Evolutionary conservation across 2,797 vertebrate genomes (phyloP).

Genomic region (Gobionotothen gibberifrons): DNA sequence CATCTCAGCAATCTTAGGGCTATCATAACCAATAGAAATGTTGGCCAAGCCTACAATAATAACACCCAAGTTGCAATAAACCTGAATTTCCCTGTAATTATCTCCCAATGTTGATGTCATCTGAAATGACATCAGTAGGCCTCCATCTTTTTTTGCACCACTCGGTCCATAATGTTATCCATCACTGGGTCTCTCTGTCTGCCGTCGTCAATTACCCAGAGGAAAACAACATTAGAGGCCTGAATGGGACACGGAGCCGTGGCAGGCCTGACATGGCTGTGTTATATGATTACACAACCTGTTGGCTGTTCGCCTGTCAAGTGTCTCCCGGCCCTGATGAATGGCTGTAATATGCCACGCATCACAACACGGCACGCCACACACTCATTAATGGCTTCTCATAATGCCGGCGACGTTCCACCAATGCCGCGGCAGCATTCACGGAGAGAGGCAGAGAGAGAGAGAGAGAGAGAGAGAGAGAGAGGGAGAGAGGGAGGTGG

Average conservation of each 20-base stretch:
- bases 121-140: slow-evolving; percentile 67
- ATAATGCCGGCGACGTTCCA: slow-evolving; percentile 70
- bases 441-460: slow-evolving; percentile 12
- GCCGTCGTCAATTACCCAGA: slow-evolving; percentile 79
- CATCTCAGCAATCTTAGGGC: background rate
- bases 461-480: background rate
- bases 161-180: slow-evolving; percentile 74
- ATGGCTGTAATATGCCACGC: slow-evolving; percentile 85
- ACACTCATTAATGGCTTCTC: slow-evolving; percentile 79
- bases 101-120: slow-evolving; percentile 53
- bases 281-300: slow-evolving; percentile 87
- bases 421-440: slow-evolving; percentile 57
- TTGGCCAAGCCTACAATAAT: background rate
- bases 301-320: slow-evolving; percentile 85
- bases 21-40: slow-evolving; percentile 11
- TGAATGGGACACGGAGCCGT: slow-evolving; percentile 77
- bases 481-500: slow-evolving; percentile 14
- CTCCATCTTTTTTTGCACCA: slow-evolving; percentile 68
- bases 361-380: slow-evolving; percentile 78
- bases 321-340: slow-evolving; percentile 83
- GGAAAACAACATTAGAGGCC: slow-evolving; percentile 83
- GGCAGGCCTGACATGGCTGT: slow-evolving; percentile 81
- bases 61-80: slow-evolving; percentile 18
- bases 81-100: slow-evolving; percentile 37
- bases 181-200: slow-evolving; percentile 75